Evolutionary conservation across 2,888 invertebrate genomes (phyloP).

Genomic region (Ceriagrion tenellum): DNA sequence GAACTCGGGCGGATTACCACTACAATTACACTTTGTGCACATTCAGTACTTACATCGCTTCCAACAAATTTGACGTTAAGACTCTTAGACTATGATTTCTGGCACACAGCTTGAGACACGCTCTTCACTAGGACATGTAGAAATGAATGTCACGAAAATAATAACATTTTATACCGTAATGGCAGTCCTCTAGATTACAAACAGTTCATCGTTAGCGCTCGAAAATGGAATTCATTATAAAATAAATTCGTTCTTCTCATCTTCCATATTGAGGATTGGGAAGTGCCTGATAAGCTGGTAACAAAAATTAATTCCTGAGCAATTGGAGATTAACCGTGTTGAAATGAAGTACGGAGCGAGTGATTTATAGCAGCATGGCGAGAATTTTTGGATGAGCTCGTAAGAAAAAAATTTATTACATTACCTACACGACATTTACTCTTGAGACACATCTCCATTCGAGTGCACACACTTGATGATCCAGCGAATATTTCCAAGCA

Average conservation of each 20-base stretch:
- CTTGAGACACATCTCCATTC: not conserved
- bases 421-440: not conserved
- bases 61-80: too few relatives aligned
- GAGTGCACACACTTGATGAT: not conserved
- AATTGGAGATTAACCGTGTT: not conserved
- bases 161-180: too few relatives aligned
- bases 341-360: not conserved
- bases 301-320: not conserved
- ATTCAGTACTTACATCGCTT: too few relatives aligned
- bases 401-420: not conserved
- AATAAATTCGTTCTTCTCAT: not conserved
- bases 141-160: too few relatives aligned
- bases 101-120: too few relatives aligned
- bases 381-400: not conserved
- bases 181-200: too few relatives aligned
- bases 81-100: too few relatives aligned
- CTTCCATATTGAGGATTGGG: not conserved
- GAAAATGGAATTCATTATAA: too few relatives aligned
- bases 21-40: too few relatives aligned
- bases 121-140: too few relatives aligned
- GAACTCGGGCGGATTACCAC: too few relatives aligned
- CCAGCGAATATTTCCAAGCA: not conserved
- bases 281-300: not conserved
- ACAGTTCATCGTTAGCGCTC: too few relatives aligned
- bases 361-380: not conserved